A percentile compares a stretch with the other conserved stretches of the same genome.
These are phyloP conservation scores for Rissa tridactyla DNA, from an alignment of 2,113 vertebrate genomes.

Conservation along the genomic window DNA sequence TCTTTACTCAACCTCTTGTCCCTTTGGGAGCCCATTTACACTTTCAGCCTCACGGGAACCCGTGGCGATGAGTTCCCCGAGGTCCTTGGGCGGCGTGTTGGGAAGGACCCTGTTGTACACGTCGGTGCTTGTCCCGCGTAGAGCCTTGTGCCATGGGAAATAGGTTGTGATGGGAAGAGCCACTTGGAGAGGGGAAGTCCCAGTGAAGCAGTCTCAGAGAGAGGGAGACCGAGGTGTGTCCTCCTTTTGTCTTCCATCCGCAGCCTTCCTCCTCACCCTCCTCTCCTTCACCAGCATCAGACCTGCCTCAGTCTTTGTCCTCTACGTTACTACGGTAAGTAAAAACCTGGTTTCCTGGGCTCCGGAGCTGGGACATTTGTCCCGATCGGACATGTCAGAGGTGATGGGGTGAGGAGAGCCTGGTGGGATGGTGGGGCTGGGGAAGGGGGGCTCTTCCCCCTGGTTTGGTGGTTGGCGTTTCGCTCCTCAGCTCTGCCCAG, in stretches of 20 bases:
- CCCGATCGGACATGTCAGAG: not conserved
- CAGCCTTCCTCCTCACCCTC: conserved; percentile 78
- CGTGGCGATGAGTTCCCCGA: not conserved
- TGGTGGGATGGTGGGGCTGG: not conserved
- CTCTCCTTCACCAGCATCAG: conserved; percentile 47
- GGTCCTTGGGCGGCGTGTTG: not conserved
- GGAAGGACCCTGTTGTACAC: not conserved
- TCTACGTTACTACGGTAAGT: conserved; percentile 75
- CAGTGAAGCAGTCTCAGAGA: not conserved
- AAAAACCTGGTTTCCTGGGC: not conserved
- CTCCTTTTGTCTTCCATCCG: not conserved
- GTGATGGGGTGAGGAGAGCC: not conserved
- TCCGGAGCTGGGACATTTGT: not conserved
- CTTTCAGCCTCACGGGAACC: not conserved
- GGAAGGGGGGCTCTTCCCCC: not conserved
- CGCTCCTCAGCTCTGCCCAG: not conserved
- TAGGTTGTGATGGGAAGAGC: not conserved
- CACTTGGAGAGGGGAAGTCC: not conserved
- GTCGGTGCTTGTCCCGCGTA: accelerated
- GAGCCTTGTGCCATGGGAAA: not conserved
- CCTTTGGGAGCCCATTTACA: not conserved
- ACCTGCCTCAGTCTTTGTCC: conserved; percentile 58
- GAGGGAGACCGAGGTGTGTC: not conserved
- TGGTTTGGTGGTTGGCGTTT: not conserved
- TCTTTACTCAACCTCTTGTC: not conserved